These are phyloP conservation scores for Neodiprion virginianus DNA, from an alignment of 1,140 invertebrate species.

Conservation along the genomic window DNA sequence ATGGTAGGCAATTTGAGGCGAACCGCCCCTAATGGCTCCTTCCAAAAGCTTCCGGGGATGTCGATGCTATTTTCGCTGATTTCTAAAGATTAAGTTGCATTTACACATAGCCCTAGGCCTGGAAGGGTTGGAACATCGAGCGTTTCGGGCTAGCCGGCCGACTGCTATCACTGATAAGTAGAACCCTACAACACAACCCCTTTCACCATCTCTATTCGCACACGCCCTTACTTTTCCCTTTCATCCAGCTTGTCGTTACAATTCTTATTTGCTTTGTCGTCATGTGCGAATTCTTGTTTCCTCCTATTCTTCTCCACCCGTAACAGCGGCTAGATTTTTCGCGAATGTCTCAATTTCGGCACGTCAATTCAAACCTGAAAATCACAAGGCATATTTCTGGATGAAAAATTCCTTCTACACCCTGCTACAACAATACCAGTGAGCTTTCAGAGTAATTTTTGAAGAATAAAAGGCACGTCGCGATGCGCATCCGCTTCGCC, in stretches of 20 bases:
- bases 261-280: neutral
- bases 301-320: neutral
- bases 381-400: too few species aligned
- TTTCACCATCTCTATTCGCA: neutral
- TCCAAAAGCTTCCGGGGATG: neutral
- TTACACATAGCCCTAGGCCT: neutral
- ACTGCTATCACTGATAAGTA: neutral
- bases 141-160: neutral
- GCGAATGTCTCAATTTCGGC: too few species aligned
- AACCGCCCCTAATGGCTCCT: slow-evolving; percentile 3
- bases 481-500: too few species aligned
- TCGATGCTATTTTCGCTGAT: slow-evolving; percentile 1
- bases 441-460: too few species aligned
- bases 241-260: neutral
- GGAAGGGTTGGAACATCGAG: neutral
- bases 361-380: too few species aligned
- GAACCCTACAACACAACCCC: neutral
- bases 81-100: slow-evolving; percentile 7
- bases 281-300: neutral
- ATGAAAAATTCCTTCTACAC: too few species aligned
- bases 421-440: too few species aligned
- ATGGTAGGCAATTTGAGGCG: neutral
- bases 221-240: neutral
- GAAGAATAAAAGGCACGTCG: too few species aligned
- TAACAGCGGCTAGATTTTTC: too few species aligned